Evolutionary conservation across 2,113 vertebrate species (phyloP).

Genomic region (Desmodus rotundus): DNA sequence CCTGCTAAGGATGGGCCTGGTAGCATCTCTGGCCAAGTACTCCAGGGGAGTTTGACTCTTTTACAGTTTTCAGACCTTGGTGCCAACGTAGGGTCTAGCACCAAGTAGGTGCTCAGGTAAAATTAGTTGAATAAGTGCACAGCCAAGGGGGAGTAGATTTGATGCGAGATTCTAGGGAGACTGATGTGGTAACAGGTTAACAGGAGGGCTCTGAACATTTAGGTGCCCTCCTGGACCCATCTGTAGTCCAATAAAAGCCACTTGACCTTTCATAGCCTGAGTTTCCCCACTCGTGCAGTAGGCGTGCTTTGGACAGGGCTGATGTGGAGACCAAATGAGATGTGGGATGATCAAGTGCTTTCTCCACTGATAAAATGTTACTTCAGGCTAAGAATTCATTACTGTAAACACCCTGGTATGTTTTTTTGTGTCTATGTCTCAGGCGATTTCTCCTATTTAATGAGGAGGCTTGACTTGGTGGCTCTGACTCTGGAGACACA

Average conservation of each 20-base stretch:
- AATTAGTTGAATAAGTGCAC: background rate
- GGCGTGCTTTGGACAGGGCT: background rate
- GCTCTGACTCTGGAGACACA: background rate
- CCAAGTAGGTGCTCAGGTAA: background rate
- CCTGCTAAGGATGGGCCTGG: background rate
- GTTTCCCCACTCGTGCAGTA: background rate
- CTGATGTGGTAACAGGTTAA: background rate
- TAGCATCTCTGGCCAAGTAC: background rate
- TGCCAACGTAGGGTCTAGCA: background rate
- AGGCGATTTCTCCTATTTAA: background rate
- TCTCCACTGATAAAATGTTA: background rate
- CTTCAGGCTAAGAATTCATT: background rate
- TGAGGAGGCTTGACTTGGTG: background rate
- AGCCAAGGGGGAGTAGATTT: background rate
- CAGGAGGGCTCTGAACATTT: background rate
- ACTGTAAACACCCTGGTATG: background rate
- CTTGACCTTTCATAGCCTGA: background rate
- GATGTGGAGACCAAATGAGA: background rate
- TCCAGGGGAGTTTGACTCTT: background rate
- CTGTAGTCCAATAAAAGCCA: background rate
- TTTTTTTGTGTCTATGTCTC: background rate
- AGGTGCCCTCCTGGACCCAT: background rate
- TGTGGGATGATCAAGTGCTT: background rate
- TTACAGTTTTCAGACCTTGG: background rate
- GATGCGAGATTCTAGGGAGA: background rate